Evolutionary conservation across 2,797 vertebrate genomes (phyloP).

Genomic region (Dendrocincla fuliginosa): DNA sequence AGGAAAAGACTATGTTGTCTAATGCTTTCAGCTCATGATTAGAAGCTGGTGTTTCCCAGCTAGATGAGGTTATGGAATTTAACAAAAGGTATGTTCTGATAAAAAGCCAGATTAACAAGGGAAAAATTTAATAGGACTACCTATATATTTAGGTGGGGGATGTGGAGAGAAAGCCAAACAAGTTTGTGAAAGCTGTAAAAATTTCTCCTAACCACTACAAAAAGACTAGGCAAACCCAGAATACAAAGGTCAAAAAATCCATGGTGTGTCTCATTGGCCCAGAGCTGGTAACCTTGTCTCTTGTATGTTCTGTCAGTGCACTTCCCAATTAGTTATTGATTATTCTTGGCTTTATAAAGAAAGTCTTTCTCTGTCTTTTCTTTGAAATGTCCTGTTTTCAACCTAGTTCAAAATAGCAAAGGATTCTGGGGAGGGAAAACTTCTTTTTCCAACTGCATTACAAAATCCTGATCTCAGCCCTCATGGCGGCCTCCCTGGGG

Average conservation of each 20-base stretch:
- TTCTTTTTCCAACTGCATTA: background rate
- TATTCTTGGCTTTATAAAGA: background rate
- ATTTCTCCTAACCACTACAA: background rate
- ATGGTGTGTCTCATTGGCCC: background rate
- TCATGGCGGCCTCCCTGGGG: background rate
- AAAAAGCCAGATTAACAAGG: background rate
- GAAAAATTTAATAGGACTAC: background rate
- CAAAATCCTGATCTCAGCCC: background rate
- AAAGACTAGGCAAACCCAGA: background rate
- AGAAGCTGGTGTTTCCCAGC: background rate
- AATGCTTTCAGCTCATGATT: background rate
- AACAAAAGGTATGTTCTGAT: background rate
- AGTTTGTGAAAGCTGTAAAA: background rate
- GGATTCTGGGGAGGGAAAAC: background rate
- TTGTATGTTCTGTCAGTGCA: background rate
- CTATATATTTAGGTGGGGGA: background rate
- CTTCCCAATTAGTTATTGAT: background rate
- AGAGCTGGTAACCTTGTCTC: background rate
- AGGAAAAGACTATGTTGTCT: background rate
- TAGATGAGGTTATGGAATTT: background rate
- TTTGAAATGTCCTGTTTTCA: background rate
- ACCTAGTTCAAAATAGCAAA: background rate
- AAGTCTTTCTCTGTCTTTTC: background rate
- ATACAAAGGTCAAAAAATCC: background rate
- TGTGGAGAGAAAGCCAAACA: background rate